Evolutionary conservation across 2,797 vertebrate genomes (phyloP).

Genomic region (Microctenopoma stevenorrisi): DNA sequence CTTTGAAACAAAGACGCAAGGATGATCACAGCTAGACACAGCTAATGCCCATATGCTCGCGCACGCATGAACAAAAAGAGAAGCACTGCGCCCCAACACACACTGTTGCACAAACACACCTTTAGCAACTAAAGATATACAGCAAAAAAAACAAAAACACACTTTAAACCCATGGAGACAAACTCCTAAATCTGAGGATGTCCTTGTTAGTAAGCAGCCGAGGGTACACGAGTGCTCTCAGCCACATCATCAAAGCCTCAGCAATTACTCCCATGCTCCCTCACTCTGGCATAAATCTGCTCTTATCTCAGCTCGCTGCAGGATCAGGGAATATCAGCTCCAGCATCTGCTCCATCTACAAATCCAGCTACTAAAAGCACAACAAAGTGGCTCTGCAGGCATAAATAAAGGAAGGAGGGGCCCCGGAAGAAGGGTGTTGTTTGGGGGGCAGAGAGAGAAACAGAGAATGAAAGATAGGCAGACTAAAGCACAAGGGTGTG

Average conservation of each 20-base stretch:
- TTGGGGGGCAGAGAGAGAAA: conserved; percentile 25
- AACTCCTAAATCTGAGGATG: conserved; percentile 73
- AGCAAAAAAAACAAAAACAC: conserved; percentile 15
- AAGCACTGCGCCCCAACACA: not conserved
- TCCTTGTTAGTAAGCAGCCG: conserved; percentile 81
- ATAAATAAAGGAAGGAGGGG: conserved; percentile 75
- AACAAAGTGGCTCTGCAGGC: conserved; percentile 80
- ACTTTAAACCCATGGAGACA: conserved; percentile 60
- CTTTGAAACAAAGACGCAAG: conserved; percentile 47
- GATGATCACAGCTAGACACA: conserved; percentile 25
- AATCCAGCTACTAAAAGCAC: conserved; percentile 80
- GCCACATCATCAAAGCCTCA: conserved; percentile 81
- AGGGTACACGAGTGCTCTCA: conserved; percentile 72
- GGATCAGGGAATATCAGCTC: conserved; percentile 79
- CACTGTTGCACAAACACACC: conserved; percentile 49
- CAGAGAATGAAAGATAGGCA: conserved; percentile 47
- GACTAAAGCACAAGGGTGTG: conserved; percentile 32
- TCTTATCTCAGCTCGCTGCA: conserved; percentile 80
- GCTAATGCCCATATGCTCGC: conserved; percentile 13
- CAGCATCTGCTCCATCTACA: conserved; percentile 81
- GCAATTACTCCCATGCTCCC: conserved; percentile 80
- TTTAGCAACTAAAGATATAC: conserved; percentile 44
- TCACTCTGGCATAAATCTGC: conserved; percentile 81
- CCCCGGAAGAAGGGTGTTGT: conserved; percentile 44
- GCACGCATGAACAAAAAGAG: conserved; percentile 24